A percentile compares a stretch with the other conserved stretches of the same genome.
Evolutionary conservation across 2,888 invertebrate genomes (phyloP).

Genomic region (Orthosia incerta): DNA sequence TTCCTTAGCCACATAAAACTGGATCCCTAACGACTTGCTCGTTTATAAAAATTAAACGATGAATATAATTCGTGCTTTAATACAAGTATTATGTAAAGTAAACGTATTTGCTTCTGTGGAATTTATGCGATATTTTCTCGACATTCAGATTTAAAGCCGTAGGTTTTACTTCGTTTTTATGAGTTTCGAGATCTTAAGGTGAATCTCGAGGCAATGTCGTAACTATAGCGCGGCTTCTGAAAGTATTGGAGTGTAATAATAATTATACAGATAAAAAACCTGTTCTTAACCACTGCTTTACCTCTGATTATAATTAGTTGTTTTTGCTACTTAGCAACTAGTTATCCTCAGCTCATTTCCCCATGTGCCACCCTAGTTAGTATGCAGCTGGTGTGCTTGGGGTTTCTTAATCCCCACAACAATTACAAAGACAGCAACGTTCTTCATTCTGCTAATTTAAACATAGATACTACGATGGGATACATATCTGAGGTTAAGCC

Average conservation of each 20-base stretch:
- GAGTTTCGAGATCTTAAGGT: slow-evolving; percentile 7
- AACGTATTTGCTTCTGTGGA: slow-evolving; percentile 37
- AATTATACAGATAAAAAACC: not conserved
- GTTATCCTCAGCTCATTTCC: slow-evolving; percentile 19
- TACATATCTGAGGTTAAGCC: too few relatives aligned
- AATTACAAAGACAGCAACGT: slow-evolving; percentile 26
- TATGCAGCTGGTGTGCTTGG: slow-evolving; percentile 33
- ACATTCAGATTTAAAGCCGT: slow-evolving; percentile 23
- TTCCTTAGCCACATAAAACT: slow-evolving; percentile 51
- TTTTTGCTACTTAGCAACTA: slow-evolving; percentile 24
- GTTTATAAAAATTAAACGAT: slow-evolving; percentile 55
- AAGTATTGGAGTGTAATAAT: not conserved
- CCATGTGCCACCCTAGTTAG: slow-evolving; percentile 17
- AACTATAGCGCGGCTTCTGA: not conserved
- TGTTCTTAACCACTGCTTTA: not conserved
- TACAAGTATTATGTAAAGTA: slow-evolving; percentile 44
- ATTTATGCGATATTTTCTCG: slow-evolving; percentile 32
- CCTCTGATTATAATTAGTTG: slow-evolving; percentile 5
- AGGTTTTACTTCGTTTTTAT: slow-evolving; percentile 13
- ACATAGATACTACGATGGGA: not conserved
- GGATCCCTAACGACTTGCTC: slow-evolving; percentile 55
- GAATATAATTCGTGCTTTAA: slow-evolving; percentile 52
- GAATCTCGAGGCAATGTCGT: not conserved
- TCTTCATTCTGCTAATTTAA: slow-evolving; percentile 10
- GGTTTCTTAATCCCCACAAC: slow-evolving; percentile 34